A percentile compares a stretch with the other conserved stretches of the same genome.
These are phyloP conservation scores for Adelognathus sp. DNA, from an alignment of 2,888 invertebrate species.

Conservation along the genomic window DNA sequence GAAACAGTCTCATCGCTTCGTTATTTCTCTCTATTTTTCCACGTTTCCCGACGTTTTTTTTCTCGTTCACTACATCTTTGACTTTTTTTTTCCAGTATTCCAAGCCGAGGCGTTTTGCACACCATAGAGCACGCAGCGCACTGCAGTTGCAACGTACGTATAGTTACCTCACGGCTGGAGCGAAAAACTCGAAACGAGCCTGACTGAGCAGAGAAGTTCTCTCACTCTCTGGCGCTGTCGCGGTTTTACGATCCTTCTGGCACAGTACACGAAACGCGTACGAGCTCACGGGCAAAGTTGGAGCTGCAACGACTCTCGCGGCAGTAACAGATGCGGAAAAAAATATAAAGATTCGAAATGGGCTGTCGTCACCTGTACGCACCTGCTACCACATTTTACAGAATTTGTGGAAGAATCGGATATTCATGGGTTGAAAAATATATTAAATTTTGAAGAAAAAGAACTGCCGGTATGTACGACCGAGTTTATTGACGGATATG, in stretches of 20 bases:
- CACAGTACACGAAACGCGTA: conserved; percentile 21
- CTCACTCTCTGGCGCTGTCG: background rate
- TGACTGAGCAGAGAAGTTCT: background rate
- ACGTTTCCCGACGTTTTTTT: background rate
- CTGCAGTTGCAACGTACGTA: conserved; percentile 30
- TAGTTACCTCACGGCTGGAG: conserved; percentile 10
- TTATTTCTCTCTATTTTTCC: conserved; percentile 31
- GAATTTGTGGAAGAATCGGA: background rate
- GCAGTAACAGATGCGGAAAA: conserved; percentile 6
- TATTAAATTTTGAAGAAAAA: background rate
- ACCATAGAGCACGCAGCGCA: conserved; percentile 29
- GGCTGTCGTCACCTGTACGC: background rate
- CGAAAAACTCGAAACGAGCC: conserved; percentile 41
- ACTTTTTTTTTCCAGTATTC: conserved; percentile 34
- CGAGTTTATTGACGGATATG: too few relatives aligned
- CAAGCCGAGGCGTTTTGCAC: conserved; percentile 44
- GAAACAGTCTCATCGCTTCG: conserved; percentile 34
- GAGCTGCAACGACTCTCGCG: background rate
- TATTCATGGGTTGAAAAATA: background rate
- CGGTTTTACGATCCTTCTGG: conserved; percentile 39
- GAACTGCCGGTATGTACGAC: too few relatives aligned
- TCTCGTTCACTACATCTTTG: background rate
- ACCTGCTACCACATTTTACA: background rate
- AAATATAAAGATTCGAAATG: conserved; percentile 16
- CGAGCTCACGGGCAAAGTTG: conserved; percentile 17